phyloP scores from a whole-genome alignment of 2,888 invertebrate species.

The Phortica magna region DNA sequence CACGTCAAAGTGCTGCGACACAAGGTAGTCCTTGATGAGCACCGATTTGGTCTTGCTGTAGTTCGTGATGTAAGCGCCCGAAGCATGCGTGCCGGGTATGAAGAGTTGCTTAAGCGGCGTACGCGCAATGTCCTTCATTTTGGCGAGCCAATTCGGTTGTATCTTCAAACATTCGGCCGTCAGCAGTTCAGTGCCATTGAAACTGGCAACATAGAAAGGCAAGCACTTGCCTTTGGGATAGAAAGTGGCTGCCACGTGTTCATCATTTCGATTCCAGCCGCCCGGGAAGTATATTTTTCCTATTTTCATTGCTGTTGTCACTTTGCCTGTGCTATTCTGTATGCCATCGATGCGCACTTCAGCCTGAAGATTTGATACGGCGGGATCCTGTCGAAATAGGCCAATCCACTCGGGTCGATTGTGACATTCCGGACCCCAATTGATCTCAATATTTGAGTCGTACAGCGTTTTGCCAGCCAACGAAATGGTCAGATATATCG shows the following conservation, averaged over 20 bases:
- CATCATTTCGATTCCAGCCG: conserved; percentile 80
- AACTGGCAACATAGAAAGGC: conserved; percentile 86
- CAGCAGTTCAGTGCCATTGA: conserved; percentile 81
- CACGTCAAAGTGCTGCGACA: conserved; percentile 85
- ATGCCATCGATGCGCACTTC: conserved; percentile 63
- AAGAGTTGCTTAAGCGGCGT: conserved; percentile 74
- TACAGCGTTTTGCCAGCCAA: conserved; percentile 67
- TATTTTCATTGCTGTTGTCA: conserved; percentile 72
- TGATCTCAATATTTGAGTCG: conserved; percentile 72
- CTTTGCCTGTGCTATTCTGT: conserved; percentile 80
- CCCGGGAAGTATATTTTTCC: conserved; percentile 81
- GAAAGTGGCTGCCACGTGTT: conserved; percentile 50
- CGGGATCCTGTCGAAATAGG: conserved; percentile 75
- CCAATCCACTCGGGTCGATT: conserved; percentile 75
- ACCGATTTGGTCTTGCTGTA: conserved; percentile 64
- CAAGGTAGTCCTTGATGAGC: conserved; percentile 77
- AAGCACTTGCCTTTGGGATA: conserved; percentile 81
- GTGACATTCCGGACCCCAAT: conserved; percentile 76
- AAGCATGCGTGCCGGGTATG: conserved; percentile 81
- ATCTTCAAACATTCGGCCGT: conserved; percentile 86
- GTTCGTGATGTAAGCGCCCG: conserved; percentile 79
- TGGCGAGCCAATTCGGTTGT: conserved; percentile 92
- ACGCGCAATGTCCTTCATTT: conserved; percentile 73
- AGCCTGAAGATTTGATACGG: conserved; percentile 67
- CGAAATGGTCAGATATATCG: conserved; percentile 74